Conservation (phyloP, 2,113 vertebrate species). For the Chloropsis hardwickii region DNA sequence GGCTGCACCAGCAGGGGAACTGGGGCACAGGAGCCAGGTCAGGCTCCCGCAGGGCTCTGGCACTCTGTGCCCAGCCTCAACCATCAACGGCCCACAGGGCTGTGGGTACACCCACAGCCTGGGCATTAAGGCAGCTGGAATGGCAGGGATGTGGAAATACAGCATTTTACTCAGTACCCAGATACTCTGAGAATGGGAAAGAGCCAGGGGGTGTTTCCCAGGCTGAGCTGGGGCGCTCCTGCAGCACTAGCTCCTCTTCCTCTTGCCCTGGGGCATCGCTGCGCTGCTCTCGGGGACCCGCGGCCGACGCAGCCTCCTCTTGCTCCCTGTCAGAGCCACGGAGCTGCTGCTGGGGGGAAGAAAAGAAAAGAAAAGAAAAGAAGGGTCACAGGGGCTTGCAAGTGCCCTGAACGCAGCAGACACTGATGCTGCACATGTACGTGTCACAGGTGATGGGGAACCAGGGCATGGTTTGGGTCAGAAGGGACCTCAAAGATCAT, state of each 20-base stretch:
- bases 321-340: background rate
- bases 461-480: accelerated
- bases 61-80: background rate
- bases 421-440: accelerated
- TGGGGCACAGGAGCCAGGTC: accelerated
- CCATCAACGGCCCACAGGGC: accelerated
- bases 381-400: accelerated
- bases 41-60: background rate
- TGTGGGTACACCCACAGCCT: background rate
- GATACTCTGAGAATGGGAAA: accelerated
- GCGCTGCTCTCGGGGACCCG: accelerated
- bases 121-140: background rate
- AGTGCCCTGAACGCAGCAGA: background rate
- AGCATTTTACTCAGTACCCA: background rate
- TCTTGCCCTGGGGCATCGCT: constrained; percentile 35
- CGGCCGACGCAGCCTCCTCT: background rate
- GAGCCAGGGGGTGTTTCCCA: background rate
- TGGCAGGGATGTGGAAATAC: background rate
- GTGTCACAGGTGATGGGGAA: background rate
- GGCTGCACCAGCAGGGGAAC: accelerated
- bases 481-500: background rate
- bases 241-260: constrained; percentile 50
- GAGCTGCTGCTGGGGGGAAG: background rate
- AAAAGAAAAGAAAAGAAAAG: no score
- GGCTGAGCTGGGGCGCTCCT: accelerated